Base-by-base conservation (phyloP, 2,888 invertebrate genomes). In the Oligia fasciuncula region DNA sequence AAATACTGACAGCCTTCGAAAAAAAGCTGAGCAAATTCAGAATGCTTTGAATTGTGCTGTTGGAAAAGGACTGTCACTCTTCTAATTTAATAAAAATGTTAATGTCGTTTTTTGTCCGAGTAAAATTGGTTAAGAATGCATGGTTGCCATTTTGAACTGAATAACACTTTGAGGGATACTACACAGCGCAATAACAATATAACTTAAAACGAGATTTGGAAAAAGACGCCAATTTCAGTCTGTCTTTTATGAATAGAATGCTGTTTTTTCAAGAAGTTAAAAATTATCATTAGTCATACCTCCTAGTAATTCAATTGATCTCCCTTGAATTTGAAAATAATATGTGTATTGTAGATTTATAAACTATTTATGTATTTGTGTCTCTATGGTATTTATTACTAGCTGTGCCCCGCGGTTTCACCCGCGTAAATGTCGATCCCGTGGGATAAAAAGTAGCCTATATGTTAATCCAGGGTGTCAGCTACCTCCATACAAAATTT, bases 1-100 rank as follows among this genome's bases (percentile, higher is more conserved):
- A 83, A 87, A 88, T 86, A 88, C 85, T 81, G 80, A 72, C 79
- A 77, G 73, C 65, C 73, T 76, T 69, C 62, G 72, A 78, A 81
- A 84, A 88, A 86, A 85, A 84, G 66, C 84, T 43, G 68, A 80
- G 74, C 69, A 83, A 83, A 84, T 87, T 88, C 77, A 89, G 87
- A 87, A 88, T 76, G 73, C 68, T 79, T 67, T 11, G 63, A 72
- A 67, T 70, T 76, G 75, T 78, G 43, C 13, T 60, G 35, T 43
- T 68, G 57, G 72, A 77, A 70, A 73, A 14, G 57, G 46, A 71
- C 68, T 81, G 79, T 71, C 75, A 73, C 62, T 67, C 43, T 76
- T 35, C 17, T 65, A 75, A 82, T 84, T 81, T 79, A 73, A 84
- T 85, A 76, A 80, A 76, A 73, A 77, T 60, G 51, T 19, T 69